Base-by-base conservation (phyloP, 2,888 invertebrate genomes). In the Zaprionus bogoriensis region DNA sequence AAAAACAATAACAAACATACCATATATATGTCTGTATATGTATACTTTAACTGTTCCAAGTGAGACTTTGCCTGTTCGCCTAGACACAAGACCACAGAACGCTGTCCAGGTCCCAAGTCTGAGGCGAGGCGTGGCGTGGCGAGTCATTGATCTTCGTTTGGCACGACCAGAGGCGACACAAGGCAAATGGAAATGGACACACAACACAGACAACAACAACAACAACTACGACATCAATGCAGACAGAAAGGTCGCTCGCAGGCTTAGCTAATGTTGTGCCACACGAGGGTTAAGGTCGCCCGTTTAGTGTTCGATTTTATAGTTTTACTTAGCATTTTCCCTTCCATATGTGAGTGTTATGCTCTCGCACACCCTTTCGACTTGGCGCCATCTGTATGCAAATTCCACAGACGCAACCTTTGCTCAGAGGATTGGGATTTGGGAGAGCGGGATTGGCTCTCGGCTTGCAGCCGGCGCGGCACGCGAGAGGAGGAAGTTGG, bases 101-200 rank as follows among this genome's bases (percentile, higher is more conserved):
- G 3, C 44, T 28, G 10, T 25, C 17, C 17, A 17, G 17, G 14
- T 20, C 38, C 32, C 14, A 14, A 36, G 32, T 36, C 32, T 17
- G 17, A 36, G 17, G 14, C 23, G 39, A 9, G 41, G 22, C 20
- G n/a, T n/a, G n/a, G n/a, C 20, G 19, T 45, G 28, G 59, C 52
- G 42, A 65, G 65, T 72, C 82, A 82, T 79, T 79, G 83, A 79
- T 82, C 79, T 82, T 63, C 60, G 58, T 62, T 55, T 57, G 50
- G 38, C n/a, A n/a, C n/a, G n/a, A n/a, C n/a, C n/a, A n/a, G n/a
- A 41, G 41, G 25, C 32, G 58, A 59, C 57, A 62, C 58, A 44
- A 38, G 47, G 20, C 54, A 41, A 39, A 54, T 47, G 47, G 52
- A 38, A 44, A 53, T 51, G 62, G 57, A 41, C 20, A 66, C 69